Evolutionary conservation across 2,888 invertebrate species (phyloP), one percentile per base, ranked within the genome.

Genomic region (Busseola fusca): DNA sequence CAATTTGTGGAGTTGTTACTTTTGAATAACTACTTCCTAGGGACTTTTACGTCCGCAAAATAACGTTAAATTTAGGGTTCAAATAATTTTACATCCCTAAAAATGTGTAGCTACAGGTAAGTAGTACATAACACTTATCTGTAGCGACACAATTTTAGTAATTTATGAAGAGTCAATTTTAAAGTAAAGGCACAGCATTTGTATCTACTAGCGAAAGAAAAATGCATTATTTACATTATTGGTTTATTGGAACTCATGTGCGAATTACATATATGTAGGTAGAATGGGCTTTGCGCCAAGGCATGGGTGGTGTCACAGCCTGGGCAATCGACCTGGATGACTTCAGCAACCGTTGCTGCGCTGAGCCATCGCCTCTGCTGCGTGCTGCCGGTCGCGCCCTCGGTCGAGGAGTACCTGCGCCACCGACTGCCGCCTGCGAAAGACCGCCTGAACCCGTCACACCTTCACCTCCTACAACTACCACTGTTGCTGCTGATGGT

Each of bases 321-420:
- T 98, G 98, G 98, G 98, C 98, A 0, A 96, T 98, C 4, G 98
- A 98, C 89, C 91, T 98, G 84, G 98, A 98, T 84, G 98, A 99
- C 90, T 98, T 98, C 89, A 97, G 96, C 81, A 98, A 98, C 91
- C 96, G 97, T 1, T 99, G 98, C 90, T 98, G 98, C 88, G 94
- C 94, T 7, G 98, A 98, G 87, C 94, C 98, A 0, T 98, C 97
- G 82, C 98, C 98, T 0, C 91, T 98, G 58, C 93, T 98, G 18
- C 96, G 97, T 57, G 97, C 97, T 1, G 96, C 98, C 3, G 98
- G 98, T 77, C 96, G 97, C 27, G 98, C 97, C 0, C 93, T 99
- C 37, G 98, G 98, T 45, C 94, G 96, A 14, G 86, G 96, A 9
- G 90, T 94, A 7, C 94, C 96, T 2, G 90, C 96, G 10, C 95